Evolutionary conservation across 2,113 vertebrate species (phyloP).

Genomic region (Mormoops blainvillei): DNA sequence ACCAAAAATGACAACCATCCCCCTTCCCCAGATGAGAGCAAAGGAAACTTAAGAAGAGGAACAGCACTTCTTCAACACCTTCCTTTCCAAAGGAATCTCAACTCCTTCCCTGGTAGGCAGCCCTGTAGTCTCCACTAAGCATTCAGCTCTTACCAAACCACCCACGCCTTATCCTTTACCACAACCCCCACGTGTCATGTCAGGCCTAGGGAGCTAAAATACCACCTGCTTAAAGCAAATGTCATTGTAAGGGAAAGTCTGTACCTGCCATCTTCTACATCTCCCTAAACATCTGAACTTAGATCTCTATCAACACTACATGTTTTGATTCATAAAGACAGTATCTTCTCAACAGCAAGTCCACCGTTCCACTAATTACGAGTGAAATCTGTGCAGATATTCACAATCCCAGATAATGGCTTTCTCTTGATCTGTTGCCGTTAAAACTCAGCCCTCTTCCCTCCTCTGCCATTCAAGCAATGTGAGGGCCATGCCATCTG

Average conservation of each 20-base stretch:
- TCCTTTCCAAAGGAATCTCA: background rate
- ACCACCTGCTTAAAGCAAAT: background rate
- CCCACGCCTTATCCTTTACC: background rate
- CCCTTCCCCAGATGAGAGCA: background rate
- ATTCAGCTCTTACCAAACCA: background rate
- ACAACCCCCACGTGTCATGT: fast-evolving
- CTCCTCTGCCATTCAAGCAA: background rate
- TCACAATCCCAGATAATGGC: background rate
- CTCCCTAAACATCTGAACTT: background rate
- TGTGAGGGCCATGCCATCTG: background rate
- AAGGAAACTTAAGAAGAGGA: background rate
- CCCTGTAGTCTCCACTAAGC: background rate
- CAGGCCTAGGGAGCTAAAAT: background rate
- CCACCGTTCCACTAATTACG: background rate
- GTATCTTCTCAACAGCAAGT: background rate
- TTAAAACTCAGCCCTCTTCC: background rate
- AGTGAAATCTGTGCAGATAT: background rate
- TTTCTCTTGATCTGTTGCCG: background rate
- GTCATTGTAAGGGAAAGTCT: background rate
- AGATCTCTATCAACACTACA: background rate
- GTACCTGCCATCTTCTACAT: background rate
- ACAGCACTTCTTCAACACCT: background rate
- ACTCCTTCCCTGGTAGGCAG: background rate
- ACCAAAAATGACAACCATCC: background rate
- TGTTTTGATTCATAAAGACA: background rate